These are phyloP conservation scores for Clistopyga incitator DNA, from an alignment of 2,888 invertebrate genomes.

Conservation along the genomic window DNA sequence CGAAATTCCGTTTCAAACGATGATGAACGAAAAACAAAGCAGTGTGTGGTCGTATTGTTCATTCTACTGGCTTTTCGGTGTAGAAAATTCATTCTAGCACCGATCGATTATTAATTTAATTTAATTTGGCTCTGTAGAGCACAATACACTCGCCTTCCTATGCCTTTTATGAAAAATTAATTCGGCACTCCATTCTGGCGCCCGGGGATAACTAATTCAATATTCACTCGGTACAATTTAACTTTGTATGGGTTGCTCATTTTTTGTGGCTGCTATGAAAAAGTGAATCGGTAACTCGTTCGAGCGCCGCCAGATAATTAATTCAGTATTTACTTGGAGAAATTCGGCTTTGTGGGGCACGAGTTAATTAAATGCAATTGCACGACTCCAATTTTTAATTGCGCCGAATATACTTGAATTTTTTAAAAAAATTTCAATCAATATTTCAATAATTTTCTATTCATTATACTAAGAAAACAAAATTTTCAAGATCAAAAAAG, in stretches of 20 bases:
- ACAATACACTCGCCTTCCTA: neutral
- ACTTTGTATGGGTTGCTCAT: neutral
- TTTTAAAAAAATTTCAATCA: no score
- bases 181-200: neutral
- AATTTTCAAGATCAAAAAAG: no score
- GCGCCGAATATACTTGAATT: neutral
- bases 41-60: neutral
- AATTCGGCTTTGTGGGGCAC: neutral
- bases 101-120: neutral
- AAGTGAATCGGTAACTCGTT: neutral
- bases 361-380: neutral
- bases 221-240: neutral
- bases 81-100: neutral
- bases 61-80: neutral
- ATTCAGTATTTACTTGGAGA: neutral
- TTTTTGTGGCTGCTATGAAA: neutral
- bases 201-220: neutral
- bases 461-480: no score
- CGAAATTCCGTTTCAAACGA: neutral
- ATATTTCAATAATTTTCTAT: no score
- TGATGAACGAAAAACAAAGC: neutral
- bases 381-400: neutral
- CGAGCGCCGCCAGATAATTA: neutral
- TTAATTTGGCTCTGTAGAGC: conserved; percentile 2
- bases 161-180: conserved; percentile 5